These are phyloP conservation scores for Hippocampus comes DNA, from an alignment of 2,113 vertebrate species.

Conservation along the genomic window DNA sequence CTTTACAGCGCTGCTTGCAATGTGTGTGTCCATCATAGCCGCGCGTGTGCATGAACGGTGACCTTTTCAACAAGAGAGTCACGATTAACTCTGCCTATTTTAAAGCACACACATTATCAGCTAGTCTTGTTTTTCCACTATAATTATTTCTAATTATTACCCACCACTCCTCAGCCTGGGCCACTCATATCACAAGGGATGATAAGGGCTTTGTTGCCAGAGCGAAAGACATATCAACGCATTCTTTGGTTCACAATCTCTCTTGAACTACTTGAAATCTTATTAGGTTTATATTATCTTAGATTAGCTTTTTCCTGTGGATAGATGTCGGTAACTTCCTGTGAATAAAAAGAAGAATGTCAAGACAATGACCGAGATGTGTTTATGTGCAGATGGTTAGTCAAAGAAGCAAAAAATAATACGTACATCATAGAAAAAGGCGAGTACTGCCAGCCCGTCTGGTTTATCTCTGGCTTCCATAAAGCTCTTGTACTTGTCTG, in stretches of 20 bases:
- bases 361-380: neutral
- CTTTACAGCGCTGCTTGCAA: neutral
- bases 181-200: conserved; percentile 6
- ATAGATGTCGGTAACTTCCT: neutral
- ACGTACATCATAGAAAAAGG: conserved; percentile 80
- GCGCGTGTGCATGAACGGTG: neutral
- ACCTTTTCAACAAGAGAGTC: conserved; percentile 1
- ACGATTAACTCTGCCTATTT: neutral
- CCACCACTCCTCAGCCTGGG: conserved; percentile 2
- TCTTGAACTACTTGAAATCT: neutral
- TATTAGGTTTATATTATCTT: neutral
- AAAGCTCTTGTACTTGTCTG: conserved; percentile 78
- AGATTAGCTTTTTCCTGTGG: neutral
- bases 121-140: neutral
- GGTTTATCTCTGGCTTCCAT: conserved; percentile 74
- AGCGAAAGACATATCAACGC: conserved; percentile 26
- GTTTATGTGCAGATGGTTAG: neutral
- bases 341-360: neutral
- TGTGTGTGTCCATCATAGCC: neutral
- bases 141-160: conserved; percentile 2
- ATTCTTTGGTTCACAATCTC: conserved; percentile 30
- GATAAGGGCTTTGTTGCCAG: conserved; percentile 17
- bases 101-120: neutral
- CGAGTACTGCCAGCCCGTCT: conserved; percentile 83
- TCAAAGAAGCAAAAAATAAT: neutral